Evolutionary conservation across 1,140 invertebrate species (phyloP).

Genomic region (Caenorhabditis elegans): WBcel235 BX284604.4:6247501-6248000

Average conservation of each 20-base stretch:
- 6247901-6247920: too few relatives aligned
- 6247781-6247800: slow-evolving; percentile 90
- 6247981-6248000: slow-evolving; percentile 74
- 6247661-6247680: not conserved
- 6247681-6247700: slow-evolving; percentile 80
- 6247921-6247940: too few relatives aligned
- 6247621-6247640: slow-evolving; percentile 81
- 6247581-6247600: slow-evolving; percentile 72
- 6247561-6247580: slow-evolving; percentile 85
- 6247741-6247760: slow-evolving; percentile 82
- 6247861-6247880: too few relatives aligned
- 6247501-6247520: slow-evolving; percentile 82
- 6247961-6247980: too few relatives aligned
- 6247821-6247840: slow-evolving; percentile 73
- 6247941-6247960: too few relatives aligned
- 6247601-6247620: slow-evolving; percentile 83
- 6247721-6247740: slow-evolving; percentile 87
- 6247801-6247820: slow-evolving; percentile 87
- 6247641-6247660: slow-evolving; percentile 49
- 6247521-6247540: slow-evolving; percentile 76
- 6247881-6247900: too few relatives aligned
- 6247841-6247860: too few relatives aligned
- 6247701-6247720: slow-evolving; percentile 92
- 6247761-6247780: slow-evolving; percentile 84
- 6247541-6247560: slow-evolving; percentile 76